Evolutionary conservation across 2,888 invertebrate species (phyloP), one percentile per base, ranked within the genome.

Genomic region (Epicampocera succincta): DNA sequence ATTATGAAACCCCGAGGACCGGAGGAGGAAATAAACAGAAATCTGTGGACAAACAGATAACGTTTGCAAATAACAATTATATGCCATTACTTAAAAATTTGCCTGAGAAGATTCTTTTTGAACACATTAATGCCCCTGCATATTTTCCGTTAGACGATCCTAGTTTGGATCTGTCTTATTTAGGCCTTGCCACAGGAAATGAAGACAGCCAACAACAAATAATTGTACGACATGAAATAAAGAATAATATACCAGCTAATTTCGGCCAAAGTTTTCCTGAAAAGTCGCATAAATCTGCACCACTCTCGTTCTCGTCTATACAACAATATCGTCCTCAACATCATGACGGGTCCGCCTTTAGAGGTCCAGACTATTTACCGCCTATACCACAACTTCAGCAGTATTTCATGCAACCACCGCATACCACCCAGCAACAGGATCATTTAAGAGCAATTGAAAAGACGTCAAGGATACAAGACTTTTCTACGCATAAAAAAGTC

Each of bases 231-330:
- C 60, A 78, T 25, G 69, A 46, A 15, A 13, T 15, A 2, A 50
- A 42, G 9, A 29, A 84, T 1, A 25, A 83, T 0, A 71, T 84
- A 25, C 80, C 88, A 0, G 86, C 88, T 6, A 87, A 46, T 79
- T 88, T 86, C 71, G 85, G 85, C 56, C 89, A 89, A 33, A 85
- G 85, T 11, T 86, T 87, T 19, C 84, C 84, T 66, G 68, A 69
- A 65, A 85, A 71, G 12, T 52, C 74, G 1, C 33, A 33, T 8
- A 33, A 8, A 1, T 1, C 6, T 33, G 33, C 8, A 9, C 8
- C 33, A 33, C 33, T 0, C 19, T 48, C 65, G 19, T 42, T 33
- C n/a, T 13, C 15, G 25, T 60, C 60, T 1, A 29, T 19, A 6
- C 4, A 50, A 40, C 25, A 58, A 19, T 33, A 33, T 33, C 33